Conservation (phyloP, 2,113 vertebrate species). For the Lipotes vexillifer region DNA sequence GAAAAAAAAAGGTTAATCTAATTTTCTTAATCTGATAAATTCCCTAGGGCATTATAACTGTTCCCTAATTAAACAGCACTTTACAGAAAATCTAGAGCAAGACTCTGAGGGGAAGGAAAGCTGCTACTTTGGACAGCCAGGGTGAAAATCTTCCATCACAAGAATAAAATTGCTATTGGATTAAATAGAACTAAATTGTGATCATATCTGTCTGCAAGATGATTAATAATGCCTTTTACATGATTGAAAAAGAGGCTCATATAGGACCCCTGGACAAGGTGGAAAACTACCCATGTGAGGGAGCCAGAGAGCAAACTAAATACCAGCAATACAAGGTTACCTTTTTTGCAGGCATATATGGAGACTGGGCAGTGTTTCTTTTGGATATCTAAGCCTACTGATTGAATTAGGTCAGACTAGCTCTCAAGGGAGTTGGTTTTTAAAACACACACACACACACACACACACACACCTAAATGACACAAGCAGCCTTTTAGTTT, state of each 20-base stretch:
- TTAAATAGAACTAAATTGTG: slow-evolving; percentile 31
- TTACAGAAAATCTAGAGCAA: slow-evolving; percentile 33
- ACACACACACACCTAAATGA: neutral
- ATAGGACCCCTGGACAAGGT: neutral
- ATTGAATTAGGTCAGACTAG: neutral
- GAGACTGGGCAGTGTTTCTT: neutral
- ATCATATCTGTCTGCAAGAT: neutral
- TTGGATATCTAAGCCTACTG: neutral
- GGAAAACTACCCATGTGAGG: neutral
- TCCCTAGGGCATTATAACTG: slow-evolving; percentile 40
- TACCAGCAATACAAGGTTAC: neutral
- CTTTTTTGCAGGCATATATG: neutral
- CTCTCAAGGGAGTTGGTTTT: neutral
- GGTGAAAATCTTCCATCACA: slow-evolving; percentile 20
- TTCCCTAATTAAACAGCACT: slow-evolving; percentile 63
- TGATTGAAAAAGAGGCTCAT: neutral
- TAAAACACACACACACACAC: neutral
- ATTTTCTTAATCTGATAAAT: slow-evolving; percentile 62
- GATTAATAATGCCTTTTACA: neutral
- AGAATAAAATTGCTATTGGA: neutral
- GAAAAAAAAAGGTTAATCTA: slow-evolving; percentile 23
- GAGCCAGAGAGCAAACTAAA: neutral
- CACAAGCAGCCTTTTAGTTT: neutral
- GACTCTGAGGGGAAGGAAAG: slow-evolving; percentile 20
- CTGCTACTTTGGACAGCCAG: slow-evolving; percentile 10